Evolutionary conservation across 2,888 invertebrate species (phyloP).

Genomic region (Odontothrips loti): DNA sequence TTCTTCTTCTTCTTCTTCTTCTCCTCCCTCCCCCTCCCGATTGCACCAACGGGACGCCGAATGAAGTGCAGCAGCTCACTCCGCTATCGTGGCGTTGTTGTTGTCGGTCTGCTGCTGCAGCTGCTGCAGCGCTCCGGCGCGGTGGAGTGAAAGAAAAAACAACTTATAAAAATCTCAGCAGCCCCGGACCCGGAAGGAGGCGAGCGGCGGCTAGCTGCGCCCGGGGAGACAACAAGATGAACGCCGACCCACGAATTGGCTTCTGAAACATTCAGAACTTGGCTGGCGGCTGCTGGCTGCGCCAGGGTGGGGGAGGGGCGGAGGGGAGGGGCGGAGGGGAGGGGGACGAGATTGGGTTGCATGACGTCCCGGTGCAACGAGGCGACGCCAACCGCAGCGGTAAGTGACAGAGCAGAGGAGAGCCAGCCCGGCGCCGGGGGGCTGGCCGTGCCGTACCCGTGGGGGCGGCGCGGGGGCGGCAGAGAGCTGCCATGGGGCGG

Average conservation of each 20-base stretch:
- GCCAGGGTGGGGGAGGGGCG: not conserved
- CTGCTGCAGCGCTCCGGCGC: not conserved
- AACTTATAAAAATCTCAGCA: slow-evolving; percentile 20
- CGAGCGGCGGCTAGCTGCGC: not conserved
- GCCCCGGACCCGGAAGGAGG: not conserved
- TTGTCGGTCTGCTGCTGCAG: not conserved
- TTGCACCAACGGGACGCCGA: not conserved
- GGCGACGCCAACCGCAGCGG: not conserved
- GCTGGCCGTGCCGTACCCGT: too few species aligned
- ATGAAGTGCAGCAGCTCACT: too few species aligned
- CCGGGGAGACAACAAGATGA: slow-evolving; percentile 5
- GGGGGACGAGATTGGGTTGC: not conserved
- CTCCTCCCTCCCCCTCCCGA: not conserved
- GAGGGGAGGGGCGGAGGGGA: not conserved
- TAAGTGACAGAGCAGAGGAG: not conserved
- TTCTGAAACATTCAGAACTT: slow-evolving; percentile 18
- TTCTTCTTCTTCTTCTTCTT: not conserved
- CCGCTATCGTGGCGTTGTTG: not conserved
- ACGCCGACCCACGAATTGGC: slow-evolving; percentile 11
- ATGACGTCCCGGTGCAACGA: not conserved
- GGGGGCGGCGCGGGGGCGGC: too few species aligned
- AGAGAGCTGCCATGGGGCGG: too few species aligned
- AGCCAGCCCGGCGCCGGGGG: too few species aligned
- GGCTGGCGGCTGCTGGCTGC: not conserved
- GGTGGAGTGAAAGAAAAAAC: not conserved